A percentile compares a stretch with the other conserved stretches of the same genome.
Evolutionary conservation across 2,797 vertebrate species (phyloP).

Genomic region (Hozukius guyotensis): DNA sequence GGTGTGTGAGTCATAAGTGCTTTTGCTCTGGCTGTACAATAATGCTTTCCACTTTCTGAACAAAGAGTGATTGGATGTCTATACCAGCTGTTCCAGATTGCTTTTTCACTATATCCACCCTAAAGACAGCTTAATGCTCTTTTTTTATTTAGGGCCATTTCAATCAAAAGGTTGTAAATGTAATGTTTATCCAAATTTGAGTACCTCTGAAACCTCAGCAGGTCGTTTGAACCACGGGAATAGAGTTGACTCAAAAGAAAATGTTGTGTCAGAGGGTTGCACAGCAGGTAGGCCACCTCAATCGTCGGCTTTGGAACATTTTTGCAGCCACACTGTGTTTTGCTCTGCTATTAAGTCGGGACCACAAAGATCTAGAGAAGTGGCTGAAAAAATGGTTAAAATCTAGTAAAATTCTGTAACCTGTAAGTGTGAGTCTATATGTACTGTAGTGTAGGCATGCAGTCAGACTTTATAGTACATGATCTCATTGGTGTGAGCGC

Average conservation of each 20-base stretch:
- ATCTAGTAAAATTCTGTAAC: constrained; percentile 38
- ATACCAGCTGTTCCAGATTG: constrained; percentile 72
- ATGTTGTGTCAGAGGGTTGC: constrained; percentile 38
- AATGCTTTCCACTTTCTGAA: constrained; percentile 65
- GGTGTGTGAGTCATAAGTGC: constrained; percentile 65
- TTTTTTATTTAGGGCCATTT: constrained; percentile 54
- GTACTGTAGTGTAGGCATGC: constrained; percentile 11
- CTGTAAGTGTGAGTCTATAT: constrained; percentile 39
- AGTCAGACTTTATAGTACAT: constrained; percentile 36
- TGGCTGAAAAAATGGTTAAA: constrained; percentile 14
- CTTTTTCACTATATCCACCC: constrained; percentile 31
- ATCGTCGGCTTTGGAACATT: background rate
- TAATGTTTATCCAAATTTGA: constrained; percentile 61
- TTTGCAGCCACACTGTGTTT: constrained; percentile 37
- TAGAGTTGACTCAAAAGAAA: constrained; percentile 43
- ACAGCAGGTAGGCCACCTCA: constrained; percentile 60
- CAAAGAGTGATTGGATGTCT: constrained; percentile 67
- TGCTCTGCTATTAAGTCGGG: constrained; percentile 27
- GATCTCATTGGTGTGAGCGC: constrained; percentile 55
- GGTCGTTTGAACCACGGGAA: constrained; percentile 44
- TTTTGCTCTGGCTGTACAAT: constrained; percentile 58
- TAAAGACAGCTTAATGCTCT: constrained; percentile 22
- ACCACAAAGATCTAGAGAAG: constrained; percentile 32
- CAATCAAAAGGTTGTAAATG: constrained; percentile 47
- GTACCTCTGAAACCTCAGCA: constrained; percentile 51